Base-by-base conservation (phyloP, 2,113 vertebrate species). In the Dicaeum eximium region DNA sequence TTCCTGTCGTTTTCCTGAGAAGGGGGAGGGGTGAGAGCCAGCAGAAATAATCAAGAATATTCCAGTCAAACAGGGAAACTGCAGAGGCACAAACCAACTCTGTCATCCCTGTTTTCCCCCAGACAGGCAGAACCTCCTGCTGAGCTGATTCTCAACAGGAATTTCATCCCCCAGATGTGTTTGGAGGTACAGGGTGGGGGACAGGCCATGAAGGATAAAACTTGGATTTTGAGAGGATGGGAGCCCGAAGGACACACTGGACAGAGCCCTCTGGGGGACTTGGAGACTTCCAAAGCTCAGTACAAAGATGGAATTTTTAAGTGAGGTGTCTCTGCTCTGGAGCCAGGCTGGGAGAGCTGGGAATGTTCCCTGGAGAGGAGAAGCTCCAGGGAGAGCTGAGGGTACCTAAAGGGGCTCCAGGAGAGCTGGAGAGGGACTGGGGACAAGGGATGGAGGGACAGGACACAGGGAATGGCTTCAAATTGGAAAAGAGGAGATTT, bases 401-500 rank as follows among this genome's bases (percentile, higher is more conserved):
- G 28, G n/a, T 23, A 56, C n/a, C 81, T 64, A 0, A 5, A 65
- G 60, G 42, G 35, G 60, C 50, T 74, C 50, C 70, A 74, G 60
- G 70, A 74, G 70, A 65, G 70, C 70, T 74, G 69, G 7, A 45
- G 60, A 65, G 50, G 50, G 81, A 4, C 60, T 85, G 50, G 58
- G 70, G 69, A 56, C 70, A 74, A 45, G 81, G 58, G 0, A 1
- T 30, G 50, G 60, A 65, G 50, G 81, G 81, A 57, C 42, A 57
- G 70, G n/a, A 65, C 6, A 3, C 70, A 57, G 81, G 50, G 60
- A 65, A 56, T 65, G 81, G 50, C 23, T 47, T 28, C 1, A 1
- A 0, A 1, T 0, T 37, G 27, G 6, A 1, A 48, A 22, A 58
- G 7, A 7, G 53, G 14, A 51, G 16, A 16, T 15, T 8, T 5